Evolutionary conservation across 2,113 vertebrate species (phyloP).

Genomic region (Perca flavescens): DNA sequence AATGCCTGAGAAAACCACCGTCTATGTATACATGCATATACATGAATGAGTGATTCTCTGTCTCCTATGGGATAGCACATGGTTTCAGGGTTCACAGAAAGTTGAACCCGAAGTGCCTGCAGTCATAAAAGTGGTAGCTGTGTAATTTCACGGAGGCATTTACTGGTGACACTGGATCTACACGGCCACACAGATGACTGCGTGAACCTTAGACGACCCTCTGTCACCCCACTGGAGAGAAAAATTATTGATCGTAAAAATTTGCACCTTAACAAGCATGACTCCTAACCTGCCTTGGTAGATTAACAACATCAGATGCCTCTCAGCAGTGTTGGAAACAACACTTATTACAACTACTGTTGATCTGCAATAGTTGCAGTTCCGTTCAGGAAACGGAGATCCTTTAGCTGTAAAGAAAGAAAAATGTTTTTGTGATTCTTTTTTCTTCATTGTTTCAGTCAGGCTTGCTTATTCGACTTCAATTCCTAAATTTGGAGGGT

Average conservation of each 20-base stretch:
- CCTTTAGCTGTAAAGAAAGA: background rate
- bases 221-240: slow-evolving; percentile 28
- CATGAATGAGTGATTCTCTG: slow-evolving; percentile 1
- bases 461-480: background rate
- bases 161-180: slow-evolving; percentile 54
- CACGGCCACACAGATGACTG: slow-evolving; percentile 17
- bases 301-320: slow-evolving; percentile 47
- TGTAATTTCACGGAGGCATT: slow-evolving; percentile 56
- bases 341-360: background rate
- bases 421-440: background rate
- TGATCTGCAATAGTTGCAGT: background rate
- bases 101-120: slow-evolving; percentile 40
- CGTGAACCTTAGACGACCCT: slow-evolving; percentile 53
- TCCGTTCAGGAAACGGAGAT: background rate
- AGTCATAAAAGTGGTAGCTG: slow-evolving; percentile 42
- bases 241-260: slow-evolving; percentile 60
- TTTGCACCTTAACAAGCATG: slow-evolving; percentile 46
- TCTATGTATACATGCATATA: slow-evolving; percentile 28
- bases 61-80: slow-evolving; percentile 28
- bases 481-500: background rate
- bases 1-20: background rate
- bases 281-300: slow-evolving; percentile 45
- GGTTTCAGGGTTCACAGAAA: slow-evolving; percentile 40
- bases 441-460: background rate
- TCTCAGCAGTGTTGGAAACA: background rate